A percentile compares a stretch with the other conserved stretches of the same genome.
These are phyloP conservation scores for Asteroscopus sphinx DNA, from an alignment of 2,888 invertebrate genomes.

Conservation along the genomic window DNA sequence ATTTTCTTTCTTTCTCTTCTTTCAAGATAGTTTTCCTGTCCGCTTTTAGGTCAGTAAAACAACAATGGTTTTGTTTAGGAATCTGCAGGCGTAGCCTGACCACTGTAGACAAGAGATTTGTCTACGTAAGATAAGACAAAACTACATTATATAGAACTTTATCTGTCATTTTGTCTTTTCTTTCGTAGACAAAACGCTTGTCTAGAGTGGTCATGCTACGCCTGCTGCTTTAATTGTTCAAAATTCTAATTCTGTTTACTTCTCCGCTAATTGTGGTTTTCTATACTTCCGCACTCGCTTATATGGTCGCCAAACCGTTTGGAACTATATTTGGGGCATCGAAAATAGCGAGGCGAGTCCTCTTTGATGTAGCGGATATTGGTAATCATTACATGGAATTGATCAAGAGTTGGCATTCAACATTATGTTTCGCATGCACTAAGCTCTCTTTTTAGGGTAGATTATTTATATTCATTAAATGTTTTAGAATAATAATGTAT, in stretches of 20 bases:
- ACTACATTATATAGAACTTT: too few relatives aligned
- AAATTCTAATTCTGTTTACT: slow-evolving; percentile 36
- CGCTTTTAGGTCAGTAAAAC: slow-evolving; percentile 8
- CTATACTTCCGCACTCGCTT: slow-evolving; percentile 53
- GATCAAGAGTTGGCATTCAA: slow-evolving; percentile 2
- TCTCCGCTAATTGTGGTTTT: slow-evolving; percentile 43
- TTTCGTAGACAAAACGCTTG: too few relatives aligned
- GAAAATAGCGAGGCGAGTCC: slow-evolving; percentile 20
- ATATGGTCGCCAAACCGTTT: slow-evolving; percentile 48
- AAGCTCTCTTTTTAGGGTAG: neutral
- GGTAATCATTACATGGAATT: slow-evolving; percentile 25
- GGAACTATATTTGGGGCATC: slow-evolving; percentile 34
- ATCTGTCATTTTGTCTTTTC: too few relatives aligned
- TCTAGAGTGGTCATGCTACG: neutral
- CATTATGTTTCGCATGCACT: neutral
- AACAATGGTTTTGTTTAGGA: slow-evolving; percentile 13
- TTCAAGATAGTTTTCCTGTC: slow-evolving; percentile 48
- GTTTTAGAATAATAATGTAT: neutral
- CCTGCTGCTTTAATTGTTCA: slow-evolving; percentile 15
- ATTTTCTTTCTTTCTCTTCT: too few relatives aligned
- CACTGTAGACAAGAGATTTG: too few relatives aligned
- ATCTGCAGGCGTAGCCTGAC: too few relatives aligned
- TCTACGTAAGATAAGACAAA: too few relatives aligned
- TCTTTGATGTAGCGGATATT: slow-evolving; percentile 32
- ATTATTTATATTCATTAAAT: neutral